Conservation (phyloP, 2,888 invertebrate genomes). For the Bombylius major region DNA sequence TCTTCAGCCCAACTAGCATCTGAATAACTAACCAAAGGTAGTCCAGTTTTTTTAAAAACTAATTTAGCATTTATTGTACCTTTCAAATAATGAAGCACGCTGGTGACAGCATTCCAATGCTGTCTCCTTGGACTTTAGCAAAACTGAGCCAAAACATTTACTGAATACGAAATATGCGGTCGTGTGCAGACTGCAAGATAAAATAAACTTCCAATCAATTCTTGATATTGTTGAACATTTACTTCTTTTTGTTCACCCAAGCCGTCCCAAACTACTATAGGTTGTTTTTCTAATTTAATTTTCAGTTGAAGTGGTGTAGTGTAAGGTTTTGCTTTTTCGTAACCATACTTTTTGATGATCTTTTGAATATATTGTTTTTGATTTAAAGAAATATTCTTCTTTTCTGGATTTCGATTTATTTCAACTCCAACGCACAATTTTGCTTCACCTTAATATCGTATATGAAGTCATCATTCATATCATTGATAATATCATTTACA, state of each 20-base stretch:
- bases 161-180: constrained; percentile 6
- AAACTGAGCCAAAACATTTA: constrained; percentile 7
- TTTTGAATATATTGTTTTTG: constrained; percentile 6
- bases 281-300: constrained; percentile 8
- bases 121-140: constrained; percentile 6
- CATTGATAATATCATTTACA: too few relatives aligned
- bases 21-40: constrained; percentile 3
- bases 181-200: constrained; percentile 7
- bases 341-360: constrained; percentile 4
- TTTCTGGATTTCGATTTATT: neutral
- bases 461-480: too few relatives aligned
- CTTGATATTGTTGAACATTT: constrained; percentile 7
- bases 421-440: too few relatives aligned
- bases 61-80: neutral
- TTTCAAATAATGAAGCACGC: neutral
- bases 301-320: constrained; percentile 5
- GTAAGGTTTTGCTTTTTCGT: constrained; percentile 1
- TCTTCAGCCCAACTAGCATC: constrained; percentile 13
- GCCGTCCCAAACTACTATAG: too few relatives aligned
- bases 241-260: constrained; percentile 6
- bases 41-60: neutral
- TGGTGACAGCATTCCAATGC: constrained; percentile 4
- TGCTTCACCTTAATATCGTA: too few relatives aligned
- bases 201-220: constrained; percentile 6
- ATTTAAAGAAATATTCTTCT: constrained; percentile 4